Evolutionary conservation across 1,140 invertebrate genomes (phyloP).

Genomic region (Ceratoteleas bidentatus): DNA sequence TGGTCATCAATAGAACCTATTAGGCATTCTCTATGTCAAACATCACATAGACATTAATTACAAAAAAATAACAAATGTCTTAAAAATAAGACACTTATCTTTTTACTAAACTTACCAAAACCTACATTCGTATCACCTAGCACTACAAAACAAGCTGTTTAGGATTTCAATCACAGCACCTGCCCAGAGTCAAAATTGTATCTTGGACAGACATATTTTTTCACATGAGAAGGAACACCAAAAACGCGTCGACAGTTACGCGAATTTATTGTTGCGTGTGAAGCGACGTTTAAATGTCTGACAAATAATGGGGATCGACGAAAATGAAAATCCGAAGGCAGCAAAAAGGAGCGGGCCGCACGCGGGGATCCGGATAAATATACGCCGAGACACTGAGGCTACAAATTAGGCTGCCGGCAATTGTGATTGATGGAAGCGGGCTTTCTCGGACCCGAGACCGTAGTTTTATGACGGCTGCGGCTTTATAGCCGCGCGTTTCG

Average conservation of each 20-base stretch:
- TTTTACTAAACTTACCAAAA: not conserved
- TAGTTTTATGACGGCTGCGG: constrained; percentile 52
- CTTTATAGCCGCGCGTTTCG: constrained; percentile 44
- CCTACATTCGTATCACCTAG: too few relatives aligned
- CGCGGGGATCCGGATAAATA: constrained; percentile 58
- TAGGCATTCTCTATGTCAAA: too few relatives aligned
- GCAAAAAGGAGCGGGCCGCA: constrained; percentile 33
- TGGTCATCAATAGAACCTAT: too few relatives aligned
- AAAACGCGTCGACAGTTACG: constrained; percentile 1
- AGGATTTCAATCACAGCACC: too few relatives aligned
- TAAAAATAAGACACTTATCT: not conserved
- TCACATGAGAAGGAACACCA: not conserved
- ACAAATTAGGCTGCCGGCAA: constrained; percentile 64
- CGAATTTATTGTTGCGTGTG: constrained; percentile 38
- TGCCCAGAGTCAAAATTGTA: too few relatives aligned
- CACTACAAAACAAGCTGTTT: too few relatives aligned
- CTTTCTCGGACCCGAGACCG: constrained; percentile 41
- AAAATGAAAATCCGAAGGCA: constrained; percentile 53
- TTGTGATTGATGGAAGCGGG: constrained; percentile 65
- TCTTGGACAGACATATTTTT: not conserved
- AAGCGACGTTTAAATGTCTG: constrained; percentile 31
- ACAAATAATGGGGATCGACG: constrained; percentile 48
- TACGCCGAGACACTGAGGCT: constrained; percentile 45
- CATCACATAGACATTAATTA: too few relatives aligned
- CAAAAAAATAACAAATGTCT: too few relatives aligned